Base-by-base conservation (phyloP, 2,888 invertebrate genomes). In the Notodonta dromedarius region DNA sequence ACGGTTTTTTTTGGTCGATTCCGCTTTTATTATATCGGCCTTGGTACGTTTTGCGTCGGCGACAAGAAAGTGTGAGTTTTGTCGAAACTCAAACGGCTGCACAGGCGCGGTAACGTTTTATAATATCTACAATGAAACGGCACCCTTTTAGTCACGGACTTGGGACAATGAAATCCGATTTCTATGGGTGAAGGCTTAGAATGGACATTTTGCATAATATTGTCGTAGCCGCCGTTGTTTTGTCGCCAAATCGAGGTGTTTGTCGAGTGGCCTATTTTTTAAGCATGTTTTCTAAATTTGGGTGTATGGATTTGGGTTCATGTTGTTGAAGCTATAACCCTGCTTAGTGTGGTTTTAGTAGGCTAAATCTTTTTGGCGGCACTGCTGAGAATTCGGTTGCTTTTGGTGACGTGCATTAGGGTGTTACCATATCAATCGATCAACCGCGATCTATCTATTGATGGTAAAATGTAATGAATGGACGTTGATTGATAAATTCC, bases 121-220 rank as follows among this genome's bases (percentile, higher is more conserved):
- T 74, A 76, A 69, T 61, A 68, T 39, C 58, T 24, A 59, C 64
- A 76, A 76, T 64, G 71, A 67, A 69, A 65, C 62, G 56, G 70
- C 77, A 77, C 83, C 79, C 76, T 80, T 84, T 88, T 89, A 85
- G 88, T 84, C 78, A 85, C 83, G 84, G 78, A 69, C 66, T 87
- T 85, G 74, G 64, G 59, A 61, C 74, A 53, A 68, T 73, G 74
- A 76, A 78, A 71, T 71, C 70, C 50, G 65, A 74, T 78, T 77
- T 74, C 70, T 66, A 63, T 56, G 60, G 67, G 63, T 63, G 52
- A 52, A 52, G 52, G 32, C 52, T 52, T 52, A 52, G 52, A 52
- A 52, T 52, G 52, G 52, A 52, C 16, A 16, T 52, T 52, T 52
- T 52, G 52, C 52, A 52, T 52, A 52, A 35, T 52, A 16, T 50